These are phyloP conservation scores for Trematomus loennbergii DNA, from an alignment of 2,113 vertebrate species.

Conservation along the genomic window DNA sequence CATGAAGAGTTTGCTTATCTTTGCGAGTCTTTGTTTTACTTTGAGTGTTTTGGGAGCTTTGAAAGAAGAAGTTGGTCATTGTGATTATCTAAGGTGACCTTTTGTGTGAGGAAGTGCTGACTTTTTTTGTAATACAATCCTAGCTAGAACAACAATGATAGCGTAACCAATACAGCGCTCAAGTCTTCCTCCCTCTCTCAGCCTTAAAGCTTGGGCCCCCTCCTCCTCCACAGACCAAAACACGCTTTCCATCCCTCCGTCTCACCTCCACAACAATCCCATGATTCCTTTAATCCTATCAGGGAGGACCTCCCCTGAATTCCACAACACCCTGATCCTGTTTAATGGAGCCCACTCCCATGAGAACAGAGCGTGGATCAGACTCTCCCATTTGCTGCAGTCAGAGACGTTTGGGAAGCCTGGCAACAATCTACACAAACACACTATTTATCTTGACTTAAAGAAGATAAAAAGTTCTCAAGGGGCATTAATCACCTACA, in stretches of 20 bases:
- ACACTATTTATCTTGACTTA: constrained; percentile 1
- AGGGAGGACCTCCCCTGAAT: constrained; percentile 62
- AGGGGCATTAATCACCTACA: constrained; percentile 5
- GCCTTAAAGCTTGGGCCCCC: not conserved
- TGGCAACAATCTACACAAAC: constrained; percentile 40
- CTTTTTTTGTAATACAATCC: constrained; percentile 4
- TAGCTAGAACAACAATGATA: not conserved
- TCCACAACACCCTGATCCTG: constrained; percentile 61
- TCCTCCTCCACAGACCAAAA: constrained; percentile 19
- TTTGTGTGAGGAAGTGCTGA: constrained; percentile 19
- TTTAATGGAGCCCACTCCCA: constrained; percentile 46
- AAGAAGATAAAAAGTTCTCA: constrained; percentile 21
- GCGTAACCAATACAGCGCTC: not conserved
- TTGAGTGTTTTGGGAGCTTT: not conserved
- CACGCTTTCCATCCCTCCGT: constrained; percentile 30
- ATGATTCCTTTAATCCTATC: constrained; percentile 69
- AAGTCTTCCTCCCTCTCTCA: not conserved
- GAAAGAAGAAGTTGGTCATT: not conserved
- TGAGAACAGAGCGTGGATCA: constrained; percentile 37
- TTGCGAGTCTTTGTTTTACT: constrained; percentile 28
- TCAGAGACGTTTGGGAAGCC: constrained; percentile 45
- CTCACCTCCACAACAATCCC: constrained; percentile 58
- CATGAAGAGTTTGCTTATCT: constrained; percentile 34
- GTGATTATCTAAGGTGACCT: constrained; percentile 8
- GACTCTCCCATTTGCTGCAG: constrained; percentile 18